Conservation (phyloP, 2,797 vertebrate genomes). For the Sarcoramphus papa region DNA sequence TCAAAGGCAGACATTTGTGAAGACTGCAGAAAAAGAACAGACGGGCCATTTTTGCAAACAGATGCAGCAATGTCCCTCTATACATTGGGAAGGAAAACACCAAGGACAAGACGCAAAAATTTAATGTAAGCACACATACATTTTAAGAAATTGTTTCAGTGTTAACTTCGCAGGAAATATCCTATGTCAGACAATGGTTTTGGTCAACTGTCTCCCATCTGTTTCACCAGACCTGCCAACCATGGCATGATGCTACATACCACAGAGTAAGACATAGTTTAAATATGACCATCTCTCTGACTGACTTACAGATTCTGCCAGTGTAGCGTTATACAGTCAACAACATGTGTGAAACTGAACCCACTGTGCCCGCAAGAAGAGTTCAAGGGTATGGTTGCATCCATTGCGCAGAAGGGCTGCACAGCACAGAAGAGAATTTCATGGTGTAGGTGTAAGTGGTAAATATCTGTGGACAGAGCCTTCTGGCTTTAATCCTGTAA, state of each 20-base stretch:
- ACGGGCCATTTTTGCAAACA: neutral
- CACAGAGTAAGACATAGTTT: neutral
- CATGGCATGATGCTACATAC: neutral
- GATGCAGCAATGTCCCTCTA: neutral
- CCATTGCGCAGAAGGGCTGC: neutral
- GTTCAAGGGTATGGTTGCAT: neutral
- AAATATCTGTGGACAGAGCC: neutral
- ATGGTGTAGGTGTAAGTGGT: neutral
- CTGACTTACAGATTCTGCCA: neutral
- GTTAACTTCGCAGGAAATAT: neutral
- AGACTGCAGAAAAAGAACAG: neutral
- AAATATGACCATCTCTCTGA: neutral
- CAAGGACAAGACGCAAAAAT: neutral
- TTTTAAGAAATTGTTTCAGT: neutral
- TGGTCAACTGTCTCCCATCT: neutral
- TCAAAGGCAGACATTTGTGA: neutral
- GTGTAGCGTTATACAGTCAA: neutral
- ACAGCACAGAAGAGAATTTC: neutral
- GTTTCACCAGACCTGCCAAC: neutral
- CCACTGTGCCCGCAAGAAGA: neutral
- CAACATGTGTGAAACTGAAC: neutral
- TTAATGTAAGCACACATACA: neutral
- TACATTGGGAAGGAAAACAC: neutral
- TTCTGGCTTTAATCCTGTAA: neutral
- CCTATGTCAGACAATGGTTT: neutral